A percentile compares a stretch with the other conserved stretches of the same genome.
phyloP scores from a whole-genome alignment of 1,140 invertebrate genomes.

The Drosophila willistoni region DNA sequence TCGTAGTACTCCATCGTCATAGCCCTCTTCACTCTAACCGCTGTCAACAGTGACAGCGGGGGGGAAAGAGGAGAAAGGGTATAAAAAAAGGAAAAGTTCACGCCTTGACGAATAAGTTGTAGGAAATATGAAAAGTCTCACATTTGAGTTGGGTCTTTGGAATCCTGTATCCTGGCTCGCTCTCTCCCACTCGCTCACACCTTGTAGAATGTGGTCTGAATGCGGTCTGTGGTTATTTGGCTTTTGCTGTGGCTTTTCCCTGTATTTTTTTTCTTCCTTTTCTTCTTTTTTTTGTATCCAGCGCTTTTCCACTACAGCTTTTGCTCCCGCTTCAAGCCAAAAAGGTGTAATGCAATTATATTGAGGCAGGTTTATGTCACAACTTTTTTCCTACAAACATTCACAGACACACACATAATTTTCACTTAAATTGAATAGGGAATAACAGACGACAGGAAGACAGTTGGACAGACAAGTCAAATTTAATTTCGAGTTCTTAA shows the following conservation, averaged over 20 bases:
- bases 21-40: conserved; percentile 17
- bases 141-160: conserved; percentile 47
- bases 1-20: conserved; percentile 34
- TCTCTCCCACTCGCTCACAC: conserved; percentile 10
- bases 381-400: conserved; percentile 45
- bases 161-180: not conserved
- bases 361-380: conserved; percentile 68
- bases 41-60: conserved; percentile 19
- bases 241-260: conserved; percentile 32
- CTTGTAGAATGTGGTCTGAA: conserved; percentile 33
- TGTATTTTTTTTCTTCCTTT: not conserved
- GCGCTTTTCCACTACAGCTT: conserved; percentile 36
- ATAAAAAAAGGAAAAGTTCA: conserved; percentile 40
- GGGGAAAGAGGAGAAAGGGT: not conserved
- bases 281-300: conserved; percentile 16
- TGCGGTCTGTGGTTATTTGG: conserved; percentile 64
- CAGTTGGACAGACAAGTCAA: conserved; percentile 13
- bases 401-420: conserved; percentile 42
- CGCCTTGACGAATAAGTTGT: conserved; percentile 39
- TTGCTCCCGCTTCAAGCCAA: conserved; percentile 49
- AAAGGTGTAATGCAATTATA: conserved; percentile 75
- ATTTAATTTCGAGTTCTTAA: conserved; percentile 6
- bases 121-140: conserved; percentile 72
- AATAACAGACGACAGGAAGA: conserved; percentile 18
- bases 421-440: conserved; percentile 43